Percentiles rank a stretch among this genome's conserved stretches.
These are phyloP conservation scores for Myiopsitta monachus DNA, from an alignment of 2,113 vertebrate species.

Conservation along the genomic window DNA sequence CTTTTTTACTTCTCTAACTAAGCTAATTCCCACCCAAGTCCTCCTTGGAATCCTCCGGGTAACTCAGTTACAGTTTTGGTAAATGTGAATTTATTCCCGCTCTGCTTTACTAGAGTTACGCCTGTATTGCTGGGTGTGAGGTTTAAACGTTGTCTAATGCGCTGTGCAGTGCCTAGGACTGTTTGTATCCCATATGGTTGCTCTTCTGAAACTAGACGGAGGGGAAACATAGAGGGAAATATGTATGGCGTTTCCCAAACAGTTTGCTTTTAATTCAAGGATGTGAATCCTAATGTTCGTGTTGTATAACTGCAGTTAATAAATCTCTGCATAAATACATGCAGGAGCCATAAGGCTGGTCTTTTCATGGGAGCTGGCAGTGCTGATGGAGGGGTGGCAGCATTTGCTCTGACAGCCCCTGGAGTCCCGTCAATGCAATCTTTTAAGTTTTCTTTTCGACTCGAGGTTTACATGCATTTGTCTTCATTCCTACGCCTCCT, in stretches of 20 bases:
- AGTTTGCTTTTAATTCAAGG: constrained; percentile 47
- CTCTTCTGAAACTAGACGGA: neutral
- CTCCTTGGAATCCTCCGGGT: neutral
- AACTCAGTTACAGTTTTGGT: neutral
- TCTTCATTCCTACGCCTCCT: neutral
- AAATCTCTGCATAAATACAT: neutral
- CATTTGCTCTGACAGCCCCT: neutral
- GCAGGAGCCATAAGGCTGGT: neutral
- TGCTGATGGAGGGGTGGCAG: neutral
- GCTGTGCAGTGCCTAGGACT: neutral
- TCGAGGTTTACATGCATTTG: neutral
- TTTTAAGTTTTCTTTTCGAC: neutral
- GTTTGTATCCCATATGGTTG: neutral
- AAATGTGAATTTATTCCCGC: neutral
- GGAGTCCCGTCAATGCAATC: neutral
- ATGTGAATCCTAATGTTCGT: constrained; percentile 4
- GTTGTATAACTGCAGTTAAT: constrained; percentile 30
- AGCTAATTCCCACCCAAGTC: neutral
- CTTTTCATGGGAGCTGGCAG: neutral
- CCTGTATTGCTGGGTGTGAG: neutral
- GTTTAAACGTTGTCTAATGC: neutral
- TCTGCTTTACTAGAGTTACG: neutral
- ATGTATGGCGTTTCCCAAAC: neutral
- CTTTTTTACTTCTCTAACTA: constrained; percentile 11
- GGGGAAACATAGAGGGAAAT: neutral